These are phyloP conservation scores for Channa argus DNA, from an alignment of 2,113 vertebrate genomes.

Conservation along the genomic window DNA sequence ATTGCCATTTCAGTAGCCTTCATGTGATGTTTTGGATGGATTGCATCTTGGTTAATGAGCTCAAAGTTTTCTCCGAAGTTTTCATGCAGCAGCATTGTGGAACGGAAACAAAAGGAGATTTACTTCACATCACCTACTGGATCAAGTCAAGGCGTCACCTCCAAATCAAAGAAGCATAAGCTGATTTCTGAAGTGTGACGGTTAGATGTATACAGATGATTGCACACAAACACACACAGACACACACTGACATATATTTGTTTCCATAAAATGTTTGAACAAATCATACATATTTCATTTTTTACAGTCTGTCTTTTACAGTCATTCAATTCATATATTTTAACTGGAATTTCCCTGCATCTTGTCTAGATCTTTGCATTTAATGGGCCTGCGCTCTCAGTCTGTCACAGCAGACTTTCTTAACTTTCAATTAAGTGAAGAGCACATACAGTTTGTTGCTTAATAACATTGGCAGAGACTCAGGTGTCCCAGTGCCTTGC, in stretches of 20 bases:
- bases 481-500: too few relatives aligned
- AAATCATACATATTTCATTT: too few relatives aligned
- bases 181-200: slow-evolving; percentile 48
- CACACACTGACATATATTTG: not conserved
- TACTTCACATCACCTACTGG: slow-evolving; percentile 31
- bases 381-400: too few relatives aligned
- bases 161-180: slow-evolving; percentile 29
- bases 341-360: too few relatives aligned
- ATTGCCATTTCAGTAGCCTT: slow-evolving; percentile 19
- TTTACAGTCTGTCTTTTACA: too few relatives aligned
- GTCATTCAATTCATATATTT: too few relatives aligned
- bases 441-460: too few relatives aligned
- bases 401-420: too few relatives aligned
- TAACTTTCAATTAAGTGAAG: too few relatives aligned
- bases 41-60: not conserved
- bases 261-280: too few relatives aligned
- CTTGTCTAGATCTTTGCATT: too few relatives aligned
- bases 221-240: not conserved
- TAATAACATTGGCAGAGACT: too few relatives aligned
- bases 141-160: slow-evolving; percentile 47
- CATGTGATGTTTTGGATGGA: not conserved
- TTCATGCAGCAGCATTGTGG: slow-evolving; percentile 1
- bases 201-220: not conserved
- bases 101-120: slow-evolving; percentile 49
- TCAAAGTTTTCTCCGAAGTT: slow-evolving; percentile 18